Evolutionary conservation across 2,888 invertebrate genomes (phyloP).

Genomic region (Thymelicus lineola): DNA sequence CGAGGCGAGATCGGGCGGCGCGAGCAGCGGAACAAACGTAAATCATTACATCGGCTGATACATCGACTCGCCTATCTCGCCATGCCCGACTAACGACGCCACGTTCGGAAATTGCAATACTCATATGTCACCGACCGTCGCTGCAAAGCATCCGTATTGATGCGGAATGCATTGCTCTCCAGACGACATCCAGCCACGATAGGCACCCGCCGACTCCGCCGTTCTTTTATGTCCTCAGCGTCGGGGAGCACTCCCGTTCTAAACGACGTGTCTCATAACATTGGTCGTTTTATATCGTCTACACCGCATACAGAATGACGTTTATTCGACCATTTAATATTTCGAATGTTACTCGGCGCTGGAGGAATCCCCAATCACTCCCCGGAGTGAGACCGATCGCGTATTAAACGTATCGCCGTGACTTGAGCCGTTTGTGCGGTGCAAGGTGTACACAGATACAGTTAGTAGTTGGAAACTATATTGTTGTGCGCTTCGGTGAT

Average conservation of each 20-base stretch:
- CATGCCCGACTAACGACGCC: conserved; percentile 59
- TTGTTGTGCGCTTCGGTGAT: no score
- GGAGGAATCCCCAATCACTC: conserved; percentile 24
- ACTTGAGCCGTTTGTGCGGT: conserved; percentile 4
- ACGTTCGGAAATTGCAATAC: conserved; percentile 78
- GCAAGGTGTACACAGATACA: neutral
- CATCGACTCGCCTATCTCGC: conserved; percentile 49
- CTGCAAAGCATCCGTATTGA: conserved; percentile 67
- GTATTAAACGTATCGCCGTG: conserved; percentile 24
- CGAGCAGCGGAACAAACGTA: conserved; percentile 61
- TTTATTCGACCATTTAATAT: conserved; percentile 57
- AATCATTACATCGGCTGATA: conserved; percentile 63
- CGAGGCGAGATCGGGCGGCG: conserved; percentile 51
- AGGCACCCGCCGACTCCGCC: conserved; percentile 51
- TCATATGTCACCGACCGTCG: conserved; percentile 73
- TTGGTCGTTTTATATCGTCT: conserved; percentile 34
- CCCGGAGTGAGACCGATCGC: conserved; percentile 23
- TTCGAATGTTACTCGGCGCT: conserved; percentile 48
- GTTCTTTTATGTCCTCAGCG: conserved; percentile 39
- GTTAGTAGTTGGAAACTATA: conserved; percentile 8
- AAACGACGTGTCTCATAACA: conserved; percentile 23
- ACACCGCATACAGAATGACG: conserved; percentile 49
- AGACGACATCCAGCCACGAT: conserved; percentile 53
- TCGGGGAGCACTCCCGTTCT: conserved; percentile 15
- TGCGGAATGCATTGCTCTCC: conserved; percentile 57